phyloP scores from a whole-genome alignment of 2,797 vertebrate species.

The Hypotaenidia okinawae region DNA sequence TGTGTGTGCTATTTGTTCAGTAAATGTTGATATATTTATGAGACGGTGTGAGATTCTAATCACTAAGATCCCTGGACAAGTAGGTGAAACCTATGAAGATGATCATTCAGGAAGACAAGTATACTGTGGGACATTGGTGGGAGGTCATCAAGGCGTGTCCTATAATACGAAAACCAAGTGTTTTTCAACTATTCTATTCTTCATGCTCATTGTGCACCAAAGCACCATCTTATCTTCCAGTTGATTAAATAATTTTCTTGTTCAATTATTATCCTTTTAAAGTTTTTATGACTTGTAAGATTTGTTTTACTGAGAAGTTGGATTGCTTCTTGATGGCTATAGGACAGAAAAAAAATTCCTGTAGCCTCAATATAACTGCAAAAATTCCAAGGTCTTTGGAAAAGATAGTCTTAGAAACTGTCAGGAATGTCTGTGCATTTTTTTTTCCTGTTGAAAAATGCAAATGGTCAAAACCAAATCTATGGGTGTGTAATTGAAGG shows the following conservation, averaged over 20 bases:
- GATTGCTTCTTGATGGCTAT: background rate
- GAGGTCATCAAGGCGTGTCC: background rate
- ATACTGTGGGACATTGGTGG: background rate
- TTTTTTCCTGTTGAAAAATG: background rate
- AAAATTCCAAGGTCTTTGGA: background rate
- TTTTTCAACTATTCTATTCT: background rate
- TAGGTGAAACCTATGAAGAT: background rate
- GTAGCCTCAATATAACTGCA: background rate
- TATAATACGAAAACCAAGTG: background rate
- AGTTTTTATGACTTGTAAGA: background rate
- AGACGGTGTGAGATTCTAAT: background rate
- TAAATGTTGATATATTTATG: background rate
- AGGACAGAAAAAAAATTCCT: background rate
- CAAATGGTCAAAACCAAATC: background rate
- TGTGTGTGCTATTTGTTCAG: fast-evolving
- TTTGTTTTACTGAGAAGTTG: background rate
- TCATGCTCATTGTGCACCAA: background rate
- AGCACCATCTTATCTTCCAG: background rate
- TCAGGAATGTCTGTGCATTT: background rate
- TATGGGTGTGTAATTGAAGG: background rate
- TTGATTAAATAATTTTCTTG: background rate
- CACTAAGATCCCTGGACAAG: background rate
- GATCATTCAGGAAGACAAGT: background rate
- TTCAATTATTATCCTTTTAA: background rate
- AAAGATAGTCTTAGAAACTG: background rate